phyloP scores from a whole-genome alignment of 2,888 invertebrate genomes.

The Aporophyla nigra region DNA sequence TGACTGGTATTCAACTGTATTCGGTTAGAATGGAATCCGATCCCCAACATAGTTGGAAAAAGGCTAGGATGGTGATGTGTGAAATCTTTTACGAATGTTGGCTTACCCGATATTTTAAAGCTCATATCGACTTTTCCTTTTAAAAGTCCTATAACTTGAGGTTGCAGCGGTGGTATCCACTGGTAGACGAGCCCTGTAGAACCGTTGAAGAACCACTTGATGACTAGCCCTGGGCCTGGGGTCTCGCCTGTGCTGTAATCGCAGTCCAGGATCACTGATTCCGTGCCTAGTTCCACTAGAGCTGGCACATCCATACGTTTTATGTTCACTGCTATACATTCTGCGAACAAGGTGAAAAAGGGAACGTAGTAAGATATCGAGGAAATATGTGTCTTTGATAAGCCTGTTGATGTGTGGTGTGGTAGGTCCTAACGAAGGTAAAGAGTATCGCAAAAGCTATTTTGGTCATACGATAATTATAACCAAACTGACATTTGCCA shows the following conservation, averaged over 20 bases:
- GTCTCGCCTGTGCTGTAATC: constrained; percentile 76
- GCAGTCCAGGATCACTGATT: constrained; percentile 82
- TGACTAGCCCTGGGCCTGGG: constrained; percentile 81
- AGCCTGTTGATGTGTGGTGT: neutral
- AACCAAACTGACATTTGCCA: neutral
- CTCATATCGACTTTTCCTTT: constrained; percentile 87
- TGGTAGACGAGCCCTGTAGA: constrained; percentile 87
- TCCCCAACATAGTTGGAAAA: neutral
- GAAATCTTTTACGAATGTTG: neutral
- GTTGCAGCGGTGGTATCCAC: constrained; percentile 87
- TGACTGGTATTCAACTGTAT: too few species aligned
- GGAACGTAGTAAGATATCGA: neutral
- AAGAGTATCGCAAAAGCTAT: neutral
- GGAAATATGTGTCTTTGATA: neutral
- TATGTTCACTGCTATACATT: constrained; percentile 88
- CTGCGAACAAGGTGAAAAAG: constrained; percentile 73
- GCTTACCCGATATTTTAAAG: constrained; percentile 85
- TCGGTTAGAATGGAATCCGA: too few species aligned
- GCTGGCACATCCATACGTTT: constrained; percentile 84
- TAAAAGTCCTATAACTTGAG: constrained; percentile 86
- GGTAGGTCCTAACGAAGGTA: neutral
- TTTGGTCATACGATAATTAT: neutral
- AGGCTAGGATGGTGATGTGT: neutral
- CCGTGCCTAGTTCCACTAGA: constrained; percentile 83
- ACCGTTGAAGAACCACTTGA: constrained; percentile 89